Evolutionary conservation across 1,140 invertebrate genomes (phyloP), one percentile per base, ranked within the genome.

Genomic region (Apis dorsata): DNA sequence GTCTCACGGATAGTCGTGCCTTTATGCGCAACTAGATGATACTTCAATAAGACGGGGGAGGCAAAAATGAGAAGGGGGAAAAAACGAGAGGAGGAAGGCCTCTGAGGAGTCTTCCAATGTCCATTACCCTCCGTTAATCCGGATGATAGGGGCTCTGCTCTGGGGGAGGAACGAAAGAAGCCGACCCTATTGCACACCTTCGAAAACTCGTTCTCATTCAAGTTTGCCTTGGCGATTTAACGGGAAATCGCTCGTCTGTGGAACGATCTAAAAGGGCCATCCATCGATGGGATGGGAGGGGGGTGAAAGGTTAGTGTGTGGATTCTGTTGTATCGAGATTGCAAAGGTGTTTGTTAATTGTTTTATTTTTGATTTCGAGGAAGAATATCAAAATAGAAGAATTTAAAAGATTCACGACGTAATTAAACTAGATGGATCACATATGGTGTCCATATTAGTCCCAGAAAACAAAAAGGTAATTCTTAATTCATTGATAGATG

Each of bases 201-300:
- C 75, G 59, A 83, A 82, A 86, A 79, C 84, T 82, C 85, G 70
- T 86, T 86, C 82, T 75, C 85, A 86, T 86, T 86, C 81, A 83
- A 44, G 70, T 68, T 72, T 44, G 70, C 19, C 60, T 44, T 75
- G 63, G 44, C 65, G 80, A 86, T 86, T 83, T 86, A 86, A 86
- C 85, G 85, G 55, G 71, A 83, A 86, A 83, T 86, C 75, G 79
- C 65, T 86, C 84, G 85, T 66, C 70, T 62, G 71, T 86, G 55
- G 85, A 79, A 83, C 80, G 59, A 55, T 75, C 84, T 63, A 70
- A 82, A 86, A 86, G 70, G 53, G 74, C 71, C 34, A 44, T 63
- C 11, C 7, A 74, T 8, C 15, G 19, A 11, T 60, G 51, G 74
- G 59, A 17, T 55, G 59, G 74, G 62, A 10, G 24, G 34, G 3